A percentile compares a stretch with the other conserved stretches of the same genome.
Evolutionary conservation across 2,888 invertebrate genomes (phyloP).

Genomic region (Liodrosophila aerea): DNA sequence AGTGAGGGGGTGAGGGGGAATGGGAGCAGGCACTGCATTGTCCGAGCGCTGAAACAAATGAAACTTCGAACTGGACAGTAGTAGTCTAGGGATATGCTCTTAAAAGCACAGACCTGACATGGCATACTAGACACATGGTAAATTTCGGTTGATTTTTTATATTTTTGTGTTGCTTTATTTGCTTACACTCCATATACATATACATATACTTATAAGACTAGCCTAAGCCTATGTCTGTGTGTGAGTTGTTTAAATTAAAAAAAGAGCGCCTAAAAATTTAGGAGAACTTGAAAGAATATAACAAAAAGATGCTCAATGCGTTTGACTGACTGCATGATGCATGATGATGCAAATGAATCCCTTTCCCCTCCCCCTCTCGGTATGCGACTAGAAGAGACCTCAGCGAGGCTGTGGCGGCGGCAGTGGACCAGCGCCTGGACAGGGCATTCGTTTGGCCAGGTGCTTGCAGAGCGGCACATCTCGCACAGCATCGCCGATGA

Average conservation of each 20-base stretch:
- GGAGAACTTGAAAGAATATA: constrained; percentile 40
- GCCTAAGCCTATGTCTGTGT: constrained; percentile 48
- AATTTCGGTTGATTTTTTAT: constrained; percentile 34
- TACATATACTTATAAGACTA: constrained; percentile 59
- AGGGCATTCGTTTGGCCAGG: constrained; percentile 88
- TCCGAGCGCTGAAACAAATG: constrained; percentile 48
- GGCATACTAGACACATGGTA: constrained; percentile 42
- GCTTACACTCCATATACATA: constrained; percentile 43
- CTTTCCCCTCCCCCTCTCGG: constrained; percentile 22
- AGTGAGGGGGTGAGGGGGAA: neutral
- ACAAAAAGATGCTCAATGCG: constrained; percentile 57
- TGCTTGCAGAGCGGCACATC: constrained; percentile 91
- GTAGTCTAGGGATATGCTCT: constrained; percentile 10
- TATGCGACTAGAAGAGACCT: too few species aligned
- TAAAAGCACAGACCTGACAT: constrained; percentile 55
- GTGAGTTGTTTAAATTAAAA: constrained; percentile 60
- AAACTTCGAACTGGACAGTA: constrained; percentile 42
- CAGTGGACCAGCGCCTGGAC: constrained; percentile 82
- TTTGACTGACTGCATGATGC: constrained; percentile 55
- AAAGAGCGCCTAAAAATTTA: constrained; percentile 49
- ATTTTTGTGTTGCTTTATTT: constrained; percentile 68
- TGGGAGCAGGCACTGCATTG: constrained; percentile 58
- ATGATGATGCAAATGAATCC: constrained; percentile 5
- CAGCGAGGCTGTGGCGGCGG: constrained; percentile 79
- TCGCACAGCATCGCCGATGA: constrained; percentile 92